These are phyloP conservation scores for Oreochromis grahami DNA, from an alignment of 2,797 vertebrate genomes.

Conservation along the genomic window DNA sequence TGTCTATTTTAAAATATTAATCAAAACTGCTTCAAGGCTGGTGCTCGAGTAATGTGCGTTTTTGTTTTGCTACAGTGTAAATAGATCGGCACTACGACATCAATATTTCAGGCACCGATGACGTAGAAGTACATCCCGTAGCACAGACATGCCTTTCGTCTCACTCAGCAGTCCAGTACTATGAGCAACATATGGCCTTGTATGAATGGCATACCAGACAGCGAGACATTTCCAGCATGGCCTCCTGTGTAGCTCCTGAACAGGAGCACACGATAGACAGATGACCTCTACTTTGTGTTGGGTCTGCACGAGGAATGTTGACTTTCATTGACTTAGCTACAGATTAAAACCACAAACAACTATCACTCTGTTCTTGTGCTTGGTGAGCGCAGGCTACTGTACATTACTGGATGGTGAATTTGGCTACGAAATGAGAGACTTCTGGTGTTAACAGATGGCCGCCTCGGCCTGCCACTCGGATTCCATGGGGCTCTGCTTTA, in stretches of 20 bases:
- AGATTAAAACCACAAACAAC: constrained; percentile 52
- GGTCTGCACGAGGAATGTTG: constrained; percentile 35
- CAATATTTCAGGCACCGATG: constrained; percentile 8
- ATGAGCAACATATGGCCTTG: constrained; percentile 53
- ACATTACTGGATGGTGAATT: constrained; percentile 65
- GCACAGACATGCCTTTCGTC: constrained; percentile 26
- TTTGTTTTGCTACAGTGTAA: neutral
- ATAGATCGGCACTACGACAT: constrained; percentile 7
- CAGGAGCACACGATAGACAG: constrained; percentile 34
- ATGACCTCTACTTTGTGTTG: constrained; percentile 49
- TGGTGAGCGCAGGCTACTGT: constrained; percentile 26
- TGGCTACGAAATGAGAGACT: constrained; percentile 64
- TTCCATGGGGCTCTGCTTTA: constrained; percentile 68
- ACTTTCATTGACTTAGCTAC: constrained; percentile 45
- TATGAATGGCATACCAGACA: constrained; percentile 49
- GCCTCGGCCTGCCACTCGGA: constrained; percentile 56
- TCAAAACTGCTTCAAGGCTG: neutral
- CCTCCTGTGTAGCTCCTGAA: constrained; percentile 7
- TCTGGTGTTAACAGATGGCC: constrained; percentile 75
- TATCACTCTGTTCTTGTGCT: constrained; percentile 39
- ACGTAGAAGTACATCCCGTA: neutral
- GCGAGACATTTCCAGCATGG: constrained; percentile 17
- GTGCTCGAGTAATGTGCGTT: neutral
- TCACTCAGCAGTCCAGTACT: constrained; percentile 21
- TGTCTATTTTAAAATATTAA: neutral